Conservation (phyloP, 2,797 vertebrate genomes). For the Phalloptychus januarius region DNA sequence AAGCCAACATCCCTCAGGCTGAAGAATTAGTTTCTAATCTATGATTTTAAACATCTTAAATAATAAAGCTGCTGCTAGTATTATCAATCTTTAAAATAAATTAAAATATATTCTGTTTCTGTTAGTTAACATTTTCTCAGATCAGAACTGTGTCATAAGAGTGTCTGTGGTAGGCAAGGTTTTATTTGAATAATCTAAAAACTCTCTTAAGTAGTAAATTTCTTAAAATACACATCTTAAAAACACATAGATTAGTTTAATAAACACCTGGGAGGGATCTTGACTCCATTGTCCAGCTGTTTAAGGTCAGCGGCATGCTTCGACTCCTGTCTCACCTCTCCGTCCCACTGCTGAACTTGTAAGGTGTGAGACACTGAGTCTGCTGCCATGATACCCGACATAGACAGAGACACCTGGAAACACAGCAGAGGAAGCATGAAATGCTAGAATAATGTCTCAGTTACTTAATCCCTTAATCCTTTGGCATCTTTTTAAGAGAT, state of each 20-base stretch:
- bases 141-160: background rate
- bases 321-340: constrained; percentile 95
- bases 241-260: background rate
- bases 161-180: background rate
- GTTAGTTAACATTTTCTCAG: background rate
- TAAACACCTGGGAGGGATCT: constrained; percentile 93
- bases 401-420: constrained; percentile 89
- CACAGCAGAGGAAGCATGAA: background rate
- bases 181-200: background rate
- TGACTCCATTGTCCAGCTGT: constrained; percentile 92
- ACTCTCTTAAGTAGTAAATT: background rate
- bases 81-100: background rate
- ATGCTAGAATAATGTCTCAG: background rate
- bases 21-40: background rate
- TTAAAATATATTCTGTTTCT: background rate
- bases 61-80: background rate
- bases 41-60: background rate
- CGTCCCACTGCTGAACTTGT: constrained; percentile 98
- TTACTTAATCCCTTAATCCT: background rate
- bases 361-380: constrained; percentile 94
- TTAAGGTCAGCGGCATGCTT: constrained; percentile 91
- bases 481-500: background rate
- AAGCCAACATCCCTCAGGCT: background rate
- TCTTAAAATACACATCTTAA: background rate
- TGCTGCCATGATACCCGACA: constrained; percentile 91